Evolutionary conservation across 2,113 vertebrate species (phyloP), one percentile per base, ranked within the genome.

Genomic region (Cinclus cinclus): DNA sequence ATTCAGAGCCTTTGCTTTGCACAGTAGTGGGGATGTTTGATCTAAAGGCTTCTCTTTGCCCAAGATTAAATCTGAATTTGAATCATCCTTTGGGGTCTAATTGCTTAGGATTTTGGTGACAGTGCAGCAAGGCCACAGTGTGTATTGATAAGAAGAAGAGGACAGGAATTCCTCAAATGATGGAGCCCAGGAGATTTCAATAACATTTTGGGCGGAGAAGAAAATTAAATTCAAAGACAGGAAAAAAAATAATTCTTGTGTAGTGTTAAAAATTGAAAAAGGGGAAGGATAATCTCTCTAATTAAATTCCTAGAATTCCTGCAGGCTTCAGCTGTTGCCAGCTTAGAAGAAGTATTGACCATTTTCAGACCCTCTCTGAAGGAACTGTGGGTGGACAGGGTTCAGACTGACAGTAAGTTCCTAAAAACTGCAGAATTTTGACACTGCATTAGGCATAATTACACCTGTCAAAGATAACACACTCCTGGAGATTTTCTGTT

Each of bases 51-150:
- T 93, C 79, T 92, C 68, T 92, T 93, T 90, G 58, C 59, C 60
- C 58, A 93, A 85, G 89, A 95, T 95, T 85, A 92, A 93, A 95
- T 84, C 83, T 79, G 94, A 91, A 87, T 95, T 90, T 84, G 58
- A 69, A 89, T 93, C 77, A 59, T 81, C 88, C 69, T 96, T 89
- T 96, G 90, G 88, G 83, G 86, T 84, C 88, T 94, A 96, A 96
- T 95, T 89, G 83, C 17, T 31, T 49, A 89, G 90, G 92, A 93
- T 96, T 96, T 76, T 89, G 77, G 88, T 56, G 68, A n/a, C 55
- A 31, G 63, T 83, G 70, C 60, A 64, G 79, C 85, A 78, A 62
- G 73, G 39, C 64, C 69, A 71, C 44, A 39, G 65, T 71, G 31
- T 7, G 5, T 13, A 37, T 56, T 67, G 62, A 44, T 30, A 74